Conservation (phyloP, 2,888 invertebrate genomes). For the Allophyes oxyacanthae region DNA sequence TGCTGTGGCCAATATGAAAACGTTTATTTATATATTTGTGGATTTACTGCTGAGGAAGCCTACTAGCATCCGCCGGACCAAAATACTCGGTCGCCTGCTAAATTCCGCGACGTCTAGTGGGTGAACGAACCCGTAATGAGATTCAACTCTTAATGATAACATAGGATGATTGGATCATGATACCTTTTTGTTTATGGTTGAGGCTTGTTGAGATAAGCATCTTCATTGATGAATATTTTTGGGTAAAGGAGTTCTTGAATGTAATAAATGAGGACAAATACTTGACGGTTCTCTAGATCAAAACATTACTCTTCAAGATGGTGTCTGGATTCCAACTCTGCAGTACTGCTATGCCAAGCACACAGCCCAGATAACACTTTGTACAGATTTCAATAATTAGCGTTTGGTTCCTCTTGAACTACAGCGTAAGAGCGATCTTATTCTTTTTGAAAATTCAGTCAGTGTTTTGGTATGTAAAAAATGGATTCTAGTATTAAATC, state of each 20-base stretch:
- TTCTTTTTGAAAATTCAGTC: too few species aligned
- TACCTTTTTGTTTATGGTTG: conserved; percentile 42
- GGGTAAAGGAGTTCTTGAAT: conserved; percentile 8
- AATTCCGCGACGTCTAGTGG: conserved; percentile 88
- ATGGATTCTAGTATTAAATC: conserved; percentile 23
- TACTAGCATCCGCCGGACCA: conserved; percentile 80
- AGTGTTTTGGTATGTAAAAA: neutral
- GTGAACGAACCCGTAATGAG: conserved; percentile 80
- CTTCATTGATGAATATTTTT: conserved; percentile 32
- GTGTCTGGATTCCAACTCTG: too few species aligned
- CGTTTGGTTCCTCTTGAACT: too few species aligned
- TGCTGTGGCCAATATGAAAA: conserved; percentile 70
- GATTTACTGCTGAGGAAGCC: conserved; percentile 82
- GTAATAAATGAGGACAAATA: conserved; percentile 10
- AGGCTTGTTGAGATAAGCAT: conserved; percentile 37
- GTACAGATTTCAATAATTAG: too few species aligned
- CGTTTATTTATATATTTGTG: conserved; percentile 81
- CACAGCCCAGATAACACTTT: too few species aligned
- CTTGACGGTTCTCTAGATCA: too few species aligned
- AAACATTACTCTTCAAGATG: too few species aligned
- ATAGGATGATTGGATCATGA: conserved; percentile 54
- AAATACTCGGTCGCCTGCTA: conserved; percentile 81
- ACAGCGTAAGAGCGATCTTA: too few species aligned
- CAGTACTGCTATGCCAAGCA: too few species aligned
- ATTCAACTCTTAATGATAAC: conserved; percentile 68